Evolutionary conservation across 2,888 invertebrate species (phyloP).

Genomic region (Laspeyria flexula): DNA sequence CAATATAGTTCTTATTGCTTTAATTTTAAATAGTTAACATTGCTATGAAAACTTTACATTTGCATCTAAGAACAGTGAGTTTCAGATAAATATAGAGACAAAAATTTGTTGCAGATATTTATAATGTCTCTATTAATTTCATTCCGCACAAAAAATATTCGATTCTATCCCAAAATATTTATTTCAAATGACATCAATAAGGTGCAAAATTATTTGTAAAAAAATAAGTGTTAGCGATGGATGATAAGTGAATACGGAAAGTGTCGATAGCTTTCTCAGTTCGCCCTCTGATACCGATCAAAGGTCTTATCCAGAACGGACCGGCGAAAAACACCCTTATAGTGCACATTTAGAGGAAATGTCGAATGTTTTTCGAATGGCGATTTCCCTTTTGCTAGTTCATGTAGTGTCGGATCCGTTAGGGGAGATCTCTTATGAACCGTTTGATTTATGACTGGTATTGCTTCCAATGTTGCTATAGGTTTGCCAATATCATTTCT

Average conservation of each 20-base stretch:
- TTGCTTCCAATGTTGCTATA: constrained; percentile 56
- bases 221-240: constrained; percentile 46
- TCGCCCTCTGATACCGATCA: constrained; percentile 74
- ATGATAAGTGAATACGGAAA: constrained; percentile 70
- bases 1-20: constrained; percentile 69
- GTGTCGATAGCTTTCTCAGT: constrained; percentile 75
- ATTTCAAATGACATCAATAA: constrained; percentile 43
- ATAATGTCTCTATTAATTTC: constrained; percentile 17
- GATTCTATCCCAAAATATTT: constrained; percentile 11
- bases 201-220: constrained; percentile 52
- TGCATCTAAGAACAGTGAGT: constrained; percentile 1
- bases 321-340: constrained; percentile 65
- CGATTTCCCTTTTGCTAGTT: constrained; percentile 69
- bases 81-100: constrained; percentile 1
- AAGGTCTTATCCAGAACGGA: constrained; percentile 64
- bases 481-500: constrained; percentile 62
- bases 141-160: constrained; percentile 1
- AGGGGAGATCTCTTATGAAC: constrained; percentile 66
- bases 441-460: constrained; percentile 69
- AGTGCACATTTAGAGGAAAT: constrained; percentile 56
- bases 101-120: constrained; percentile 2
- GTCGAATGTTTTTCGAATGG: constrained; percentile 64
- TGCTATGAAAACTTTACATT: constrained; percentile 14
- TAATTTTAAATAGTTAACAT: constrained; percentile 38
- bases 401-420: constrained; percentile 68